Evolutionary conservation across 2,888 invertebrate species (phyloP).

Genomic region (Noctua janthina): DNA sequence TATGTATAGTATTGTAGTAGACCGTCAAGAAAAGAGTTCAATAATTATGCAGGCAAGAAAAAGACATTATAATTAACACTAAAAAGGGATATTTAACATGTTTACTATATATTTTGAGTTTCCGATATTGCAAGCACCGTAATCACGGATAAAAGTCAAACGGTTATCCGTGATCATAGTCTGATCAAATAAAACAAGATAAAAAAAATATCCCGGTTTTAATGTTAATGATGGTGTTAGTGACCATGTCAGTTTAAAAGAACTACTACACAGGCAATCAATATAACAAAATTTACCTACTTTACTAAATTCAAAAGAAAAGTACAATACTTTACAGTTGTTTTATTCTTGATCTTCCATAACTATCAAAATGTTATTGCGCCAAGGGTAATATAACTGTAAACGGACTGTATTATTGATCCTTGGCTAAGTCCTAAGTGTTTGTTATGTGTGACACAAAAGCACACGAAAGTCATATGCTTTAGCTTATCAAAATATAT

Average conservation of each 20-base stretch:
- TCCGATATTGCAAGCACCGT: too few species aligned
- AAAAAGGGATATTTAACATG: too few species aligned
- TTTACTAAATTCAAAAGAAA: not conserved
- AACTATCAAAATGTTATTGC: not conserved
- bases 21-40: conserved; percentile 5
- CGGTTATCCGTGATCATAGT: too few species aligned
- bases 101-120: too few species aligned
- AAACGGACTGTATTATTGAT: not conserved
- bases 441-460: not conserved
- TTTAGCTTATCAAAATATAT: conserved; percentile 32
- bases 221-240: too few species aligned
- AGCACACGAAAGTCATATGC: conserved; percentile 17
- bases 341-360: not conserved
- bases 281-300: not conserved
- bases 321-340: not conserved
- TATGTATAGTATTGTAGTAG: conserved; percentile 4
- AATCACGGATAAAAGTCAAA: too few species aligned
- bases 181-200: too few species aligned
- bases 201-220: too few species aligned
- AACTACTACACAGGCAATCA: not conserved
- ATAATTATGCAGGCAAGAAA: not conserved
- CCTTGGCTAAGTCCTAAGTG: not conserved
- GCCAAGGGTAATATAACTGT: not conserved
- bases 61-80: too few species aligned
- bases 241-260: not conserved